Percentiles rank a stretch among this genome's conserved stretches.
phyloP scores from a whole-genome alignment of 53 echinoderm and acorn worm species.

The Antedon mediterranea region DNA sequence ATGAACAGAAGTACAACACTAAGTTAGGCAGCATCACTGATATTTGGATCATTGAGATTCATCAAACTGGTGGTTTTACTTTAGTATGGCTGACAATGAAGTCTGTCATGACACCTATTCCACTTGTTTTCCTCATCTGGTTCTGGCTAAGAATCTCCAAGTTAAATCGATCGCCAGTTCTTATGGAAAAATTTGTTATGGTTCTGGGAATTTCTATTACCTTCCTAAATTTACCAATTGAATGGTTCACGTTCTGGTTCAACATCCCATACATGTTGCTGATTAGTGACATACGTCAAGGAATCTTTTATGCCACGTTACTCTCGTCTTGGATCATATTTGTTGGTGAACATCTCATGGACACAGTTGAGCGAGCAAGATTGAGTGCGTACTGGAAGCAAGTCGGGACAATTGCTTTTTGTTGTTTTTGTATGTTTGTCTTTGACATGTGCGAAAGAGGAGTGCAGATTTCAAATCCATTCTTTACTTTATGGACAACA shows the following conservation, averaged over 20 bases:
- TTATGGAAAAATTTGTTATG: constrained; percentile 73
- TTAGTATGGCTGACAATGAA: constrained; percentile 84
- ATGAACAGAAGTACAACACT: constrained; percentile 19
- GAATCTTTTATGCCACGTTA: constrained; percentile 84
- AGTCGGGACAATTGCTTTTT: constrained; percentile 54
- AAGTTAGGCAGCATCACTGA: constrained; percentile 57
- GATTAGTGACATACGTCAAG: constrained; percentile 77
- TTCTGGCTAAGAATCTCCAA: constrained; percentile 65
- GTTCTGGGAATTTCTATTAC: constrained; percentile 73
- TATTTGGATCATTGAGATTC: constrained; percentile 63
- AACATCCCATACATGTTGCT: constrained; percentile 69
- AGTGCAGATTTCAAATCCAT: constrained; percentile 68
- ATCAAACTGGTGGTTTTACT: constrained; percentile 96
- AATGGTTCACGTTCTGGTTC: constrained; percentile 68
- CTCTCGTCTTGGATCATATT: constrained; percentile 98
- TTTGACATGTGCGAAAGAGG: constrained; percentile 93
- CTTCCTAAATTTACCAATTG: constrained; percentile 78
- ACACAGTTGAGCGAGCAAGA: constrained; percentile 9
- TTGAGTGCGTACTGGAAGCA: constrained; percentile 73
- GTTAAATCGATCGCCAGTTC: constrained; percentile 54
- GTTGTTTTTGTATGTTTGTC: constrained; percentile 72
- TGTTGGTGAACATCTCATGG: constrained; percentile 89
- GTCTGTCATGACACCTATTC: constrained; percentile 75
- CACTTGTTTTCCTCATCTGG: constrained; percentile 61
- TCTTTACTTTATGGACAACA: constrained; percentile 88